Evolutionary conservation across 2,113 vertebrate genomes (phyloP), one percentile per base, ranked within the genome.

Genomic region (Astatotilapia flaviijosephi): DNA sequence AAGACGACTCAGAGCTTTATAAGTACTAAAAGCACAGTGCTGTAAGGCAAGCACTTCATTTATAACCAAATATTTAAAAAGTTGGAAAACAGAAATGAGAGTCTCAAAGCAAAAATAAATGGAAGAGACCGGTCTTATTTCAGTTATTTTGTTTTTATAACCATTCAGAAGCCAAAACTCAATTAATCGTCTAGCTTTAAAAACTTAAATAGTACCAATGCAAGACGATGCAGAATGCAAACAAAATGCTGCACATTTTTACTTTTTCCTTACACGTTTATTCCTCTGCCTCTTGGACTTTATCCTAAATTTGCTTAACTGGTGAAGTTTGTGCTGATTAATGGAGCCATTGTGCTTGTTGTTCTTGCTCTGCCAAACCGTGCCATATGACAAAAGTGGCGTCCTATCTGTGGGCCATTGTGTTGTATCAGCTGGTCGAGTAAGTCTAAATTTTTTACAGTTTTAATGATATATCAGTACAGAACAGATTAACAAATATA

Each of bases 101-200:
- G 65, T 3, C 37, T 70, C 12, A 70, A 23, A 70, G 12, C 35
- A 70, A 70, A 42, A 15, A 23, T 40, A 40, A 23, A 68, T 0
- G n/a, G 0, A 40, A 23, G n/a, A 14, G 33, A 0, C 19, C 3
- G 12, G 35, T 9, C 19, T 68, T 14, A 21, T 21, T 0, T 40
- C 35, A 68, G 35, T 40, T 4, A 9, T 40, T 40, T n/a, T 35
- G 60, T 0, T n/a, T 62, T 62, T 11, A 62, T 2, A 62, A 35
- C 1, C 0, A 21, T 0, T 68, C 35, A 40, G 35, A 70, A 23
- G 37, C n/a, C 1, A 0, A 42, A 70, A 70, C n/a, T 70, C n/a
- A 70, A 70, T 37, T 21, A 65, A 37, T 70, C 2, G 0, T 42
- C 12, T 40, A 23, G 65, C 12, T 12, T 70, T 21, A 23, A 3